These are phyloP conservation scores for Athalia rosae DNA, from an alignment of 2,888 invertebrate species.

Conservation along the genomic window DNA sequence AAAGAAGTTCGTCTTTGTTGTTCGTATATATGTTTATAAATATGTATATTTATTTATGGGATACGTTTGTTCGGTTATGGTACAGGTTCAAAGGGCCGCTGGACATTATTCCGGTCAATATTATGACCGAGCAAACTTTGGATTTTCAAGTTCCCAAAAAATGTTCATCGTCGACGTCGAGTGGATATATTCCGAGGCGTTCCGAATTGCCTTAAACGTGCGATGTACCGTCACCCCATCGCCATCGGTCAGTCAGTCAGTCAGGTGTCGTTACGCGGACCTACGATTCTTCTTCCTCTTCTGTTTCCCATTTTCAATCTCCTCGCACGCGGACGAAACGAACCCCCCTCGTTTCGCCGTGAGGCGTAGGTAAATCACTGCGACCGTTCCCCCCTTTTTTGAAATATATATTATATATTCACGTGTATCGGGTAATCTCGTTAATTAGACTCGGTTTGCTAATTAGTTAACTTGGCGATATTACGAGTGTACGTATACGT, in stretches of 20 bases:
- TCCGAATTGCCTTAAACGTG: too few species aligned
- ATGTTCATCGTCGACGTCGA: too few species aligned
- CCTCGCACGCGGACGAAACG: too few species aligned
- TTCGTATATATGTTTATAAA: constrained; percentile 9
- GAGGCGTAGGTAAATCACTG: not conserved
- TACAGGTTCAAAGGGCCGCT: not conserved
- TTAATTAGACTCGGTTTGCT: constrained; percentile 62
- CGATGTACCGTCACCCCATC: too few species aligned
- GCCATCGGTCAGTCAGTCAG: too few species aligned
- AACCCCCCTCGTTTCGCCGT: too few species aligned
- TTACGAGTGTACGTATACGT: not conserved
- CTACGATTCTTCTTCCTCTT: too few species aligned
- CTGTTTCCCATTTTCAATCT: too few species aligned
- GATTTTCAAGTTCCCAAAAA: too few species aligned
- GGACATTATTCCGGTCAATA: not conserved
- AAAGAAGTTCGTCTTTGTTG: not conserved
- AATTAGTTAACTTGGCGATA: constrained; percentile 50
- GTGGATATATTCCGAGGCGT: too few species aligned
- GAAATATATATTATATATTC: not conserved
- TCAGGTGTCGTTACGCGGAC: too few species aligned
- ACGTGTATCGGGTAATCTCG: constrained; percentile 53
- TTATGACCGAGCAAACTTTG: too few species aligned
- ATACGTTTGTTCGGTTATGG: not conserved
- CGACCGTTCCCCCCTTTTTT: not conserved
- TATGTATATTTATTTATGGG: not conserved